Evolutionary conservation across 2,797 vertebrate genomes (phyloP).

Genomic region (Petrocephalus schoutedeni): DNA sequence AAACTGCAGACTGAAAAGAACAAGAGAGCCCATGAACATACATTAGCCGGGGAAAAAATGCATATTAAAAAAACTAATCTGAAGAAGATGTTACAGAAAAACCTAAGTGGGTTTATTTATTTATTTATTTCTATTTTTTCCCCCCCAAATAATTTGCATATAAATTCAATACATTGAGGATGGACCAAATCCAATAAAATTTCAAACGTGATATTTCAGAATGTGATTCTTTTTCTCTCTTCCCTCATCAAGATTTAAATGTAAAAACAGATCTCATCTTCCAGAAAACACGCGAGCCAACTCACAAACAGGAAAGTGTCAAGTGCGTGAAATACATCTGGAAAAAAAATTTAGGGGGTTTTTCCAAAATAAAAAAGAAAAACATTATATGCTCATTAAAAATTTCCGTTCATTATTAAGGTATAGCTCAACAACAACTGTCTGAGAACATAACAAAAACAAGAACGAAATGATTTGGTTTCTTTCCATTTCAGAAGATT

Average conservation of each 20-base stretch:
- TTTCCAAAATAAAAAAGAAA: neutral
- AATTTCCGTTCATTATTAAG: neutral
- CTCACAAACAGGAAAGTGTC: neutral
- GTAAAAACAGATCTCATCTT: constrained; percentile 9
- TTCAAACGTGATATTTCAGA: neutral
- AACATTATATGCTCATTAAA: neutral
- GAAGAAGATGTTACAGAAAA: neutral
- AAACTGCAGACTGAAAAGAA: neutral
- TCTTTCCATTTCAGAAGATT: neutral
- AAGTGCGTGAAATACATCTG: neutral
- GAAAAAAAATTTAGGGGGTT: neutral
- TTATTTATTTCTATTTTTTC: too few species aligned
- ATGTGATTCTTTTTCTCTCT: neutral
- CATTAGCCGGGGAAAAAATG: neutral
- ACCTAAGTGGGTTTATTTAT: neutral
- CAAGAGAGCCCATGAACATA: neutral
- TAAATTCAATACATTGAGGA: neutral
- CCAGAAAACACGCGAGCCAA: neutral
- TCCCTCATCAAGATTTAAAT: neutral
- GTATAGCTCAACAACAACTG: neutral
- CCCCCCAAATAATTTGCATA: neutral
- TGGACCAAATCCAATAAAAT: neutral
- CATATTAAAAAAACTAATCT: neutral
- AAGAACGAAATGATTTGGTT: neutral
- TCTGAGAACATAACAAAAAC: neutral